Evolutionary conservation across 2,888 invertebrate genomes (phyloP).

Genomic region (Eupeodes latifasciatus): DNA sequence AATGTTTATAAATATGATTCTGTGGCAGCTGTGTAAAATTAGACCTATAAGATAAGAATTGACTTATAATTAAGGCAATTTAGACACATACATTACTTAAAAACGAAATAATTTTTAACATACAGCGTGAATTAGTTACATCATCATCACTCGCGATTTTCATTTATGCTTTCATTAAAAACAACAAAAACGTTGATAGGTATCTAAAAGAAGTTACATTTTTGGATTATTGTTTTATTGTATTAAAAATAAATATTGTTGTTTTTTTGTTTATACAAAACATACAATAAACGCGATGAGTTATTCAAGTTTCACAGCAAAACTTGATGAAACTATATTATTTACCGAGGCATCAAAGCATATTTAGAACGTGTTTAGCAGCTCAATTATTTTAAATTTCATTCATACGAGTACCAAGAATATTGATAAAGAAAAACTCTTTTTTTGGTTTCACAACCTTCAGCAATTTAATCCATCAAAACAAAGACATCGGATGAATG

Average conservation of each 20-base stretch:
- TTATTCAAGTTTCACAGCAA: background rate
- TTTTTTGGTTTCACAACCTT: slow-evolving; percentile 45
- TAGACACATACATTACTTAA: too few relatives aligned
- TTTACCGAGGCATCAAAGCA: background rate
- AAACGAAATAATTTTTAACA: too few relatives aligned
- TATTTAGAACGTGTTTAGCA: slow-evolving; percentile 18
- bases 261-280: background rate
- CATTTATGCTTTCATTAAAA: too few relatives aligned
- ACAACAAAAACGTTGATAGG: background rate
- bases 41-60: too few relatives aligned
- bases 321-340: background rate
- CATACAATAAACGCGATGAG: too few relatives aligned
- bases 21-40: too few relatives aligned
- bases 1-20: too few relatives aligned
- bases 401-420: slow-evolving; percentile 51
- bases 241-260: background rate
- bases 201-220: background rate
- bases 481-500: slow-evolving; percentile 37
- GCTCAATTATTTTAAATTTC: slow-evolving; percentile 4
- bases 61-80: too few relatives aligned
- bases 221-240: background rate
- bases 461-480: slow-evolving; percentile 24
- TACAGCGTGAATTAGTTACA: too few relatives aligned
- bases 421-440: slow-evolving; percentile 33
- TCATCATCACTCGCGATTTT: too few relatives aligned